Evolutionary conservation across 23 tunicate species (phyloP), one percentile per base, ranked within the genome.

Genomic region (Trididemnum nubilum): DNA sequence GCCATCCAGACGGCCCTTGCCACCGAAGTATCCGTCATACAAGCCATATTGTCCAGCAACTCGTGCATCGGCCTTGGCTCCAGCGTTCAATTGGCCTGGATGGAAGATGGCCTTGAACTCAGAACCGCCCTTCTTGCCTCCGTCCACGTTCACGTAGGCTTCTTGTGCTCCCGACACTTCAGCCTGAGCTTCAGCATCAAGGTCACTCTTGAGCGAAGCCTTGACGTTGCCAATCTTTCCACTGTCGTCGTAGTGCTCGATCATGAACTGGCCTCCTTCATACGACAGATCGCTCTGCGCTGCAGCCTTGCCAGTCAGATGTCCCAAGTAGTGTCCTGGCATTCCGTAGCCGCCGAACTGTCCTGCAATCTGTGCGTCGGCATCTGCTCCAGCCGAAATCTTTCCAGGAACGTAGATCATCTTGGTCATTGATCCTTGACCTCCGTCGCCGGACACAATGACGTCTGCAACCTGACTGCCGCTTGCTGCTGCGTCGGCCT

Each of bases 121-220:
- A 5, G n/a, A 33, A 5, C 74, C 74, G 39, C 74, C 74, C 37
- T 29, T 69, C 74, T 69, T 69, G 38, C 38, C 74, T 32, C 74
- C 74, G 38, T 7, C 38, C n/a, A 34, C 74, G 9, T 33, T 9
- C 37, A 69, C 5, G 15, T 9, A 12, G 27, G 79, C 79, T 5
- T 40, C 79, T 36, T 74, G 79, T 64, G 30, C 25, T 36, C 79
- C 79, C 9, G 61, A 9, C 2, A 26, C 79, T 18, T 5, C 32
- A 9, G 79, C 59, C 2, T 39, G 27, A 5, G 79, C 59, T 28
- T 21, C 74, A n/a, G 39, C 39, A 32, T 12, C 74, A 9, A 15
- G 26, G 4, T 69, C 37, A 12, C 36, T 5, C 60, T 39, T 39
- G 79, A 74, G 79, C 21, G 37, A 64, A 5, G 79, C 74, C 74